Base-by-base conservation (phyloP, 2,113 vertebrate genomes). In the Hyla sarda region DNA sequence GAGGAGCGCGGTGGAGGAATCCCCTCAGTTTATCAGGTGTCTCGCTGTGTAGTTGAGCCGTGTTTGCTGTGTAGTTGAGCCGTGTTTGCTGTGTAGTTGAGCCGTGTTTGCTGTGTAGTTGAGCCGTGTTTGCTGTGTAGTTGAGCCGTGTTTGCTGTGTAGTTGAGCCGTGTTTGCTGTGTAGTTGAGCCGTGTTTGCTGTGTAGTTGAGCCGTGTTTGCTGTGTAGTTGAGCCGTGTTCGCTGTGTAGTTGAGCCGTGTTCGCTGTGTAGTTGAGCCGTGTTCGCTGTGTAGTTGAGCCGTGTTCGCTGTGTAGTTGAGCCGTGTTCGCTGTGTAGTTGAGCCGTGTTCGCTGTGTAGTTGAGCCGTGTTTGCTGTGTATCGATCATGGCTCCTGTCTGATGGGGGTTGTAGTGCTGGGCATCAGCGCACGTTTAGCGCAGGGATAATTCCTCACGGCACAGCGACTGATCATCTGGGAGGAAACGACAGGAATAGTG, bases 41-140 rank as follows among this genome's bases (percentile, higher is more conserved):
- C n/a, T 60, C 5, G 7, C 9, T 78, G 74, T 41, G 41, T 69
- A 45, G 56, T 37, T 84, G 30, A 58, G 45, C 28, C 48, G n/a
- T 78, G 75, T 85, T 69, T 78, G 17, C 83, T 54, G 56, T 47
- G 74, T 85, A 74, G 56, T 37, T 84, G 30, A 58, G 45, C 28
- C 48, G n/a, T 78, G 75, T 85, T 69, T 78, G 17, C 83, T 54
- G 56, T 47, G 74, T 85, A 74, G 56, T 37, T 84, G 30, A 58
- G 45, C 28, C 48, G n/a, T 78, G 75, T 85, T 69, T 78, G 17
- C 83, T 54, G 56, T 47, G 74, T 85, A 74, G 56, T 37, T 84
- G 30, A 58, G 45, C 28, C 48, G n/a, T 78, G 75, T 85, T 69
- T 78, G 17, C 83, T 54, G 56, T 47, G 74, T 85, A 74, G 56